A percentile compares a stretch with the other conserved stretches of the same genome.
Evolutionary conservation across 2,797 vertebrate species (phyloP).

Genomic region (Poecilia gillii): DNA sequence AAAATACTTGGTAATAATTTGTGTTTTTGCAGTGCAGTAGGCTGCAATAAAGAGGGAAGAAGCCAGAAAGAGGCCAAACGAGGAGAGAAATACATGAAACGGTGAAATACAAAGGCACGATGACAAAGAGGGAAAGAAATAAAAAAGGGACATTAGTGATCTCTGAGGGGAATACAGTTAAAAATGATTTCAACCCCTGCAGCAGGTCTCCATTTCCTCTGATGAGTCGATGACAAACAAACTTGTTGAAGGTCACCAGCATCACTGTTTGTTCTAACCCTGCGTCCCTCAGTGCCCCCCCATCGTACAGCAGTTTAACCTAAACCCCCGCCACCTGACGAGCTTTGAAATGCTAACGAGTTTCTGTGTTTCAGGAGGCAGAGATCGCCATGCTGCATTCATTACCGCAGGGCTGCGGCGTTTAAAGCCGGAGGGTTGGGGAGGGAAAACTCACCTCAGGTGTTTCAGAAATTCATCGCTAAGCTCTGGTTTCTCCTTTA

Average conservation of each 20-base stretch:
- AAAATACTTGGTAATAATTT: too few relatives aligned
- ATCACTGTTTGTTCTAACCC: slow-evolving; percentile 34
- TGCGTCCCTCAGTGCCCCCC: neutral
- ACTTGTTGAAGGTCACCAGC: slow-evolving; percentile 49
- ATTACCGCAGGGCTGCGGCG: slow-evolving; percentile 21
- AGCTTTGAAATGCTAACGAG: slow-evolving; percentile 58
- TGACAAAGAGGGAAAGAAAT: neutral
- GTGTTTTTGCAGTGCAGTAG: too few relatives aligned
- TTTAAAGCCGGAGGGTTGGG: slow-evolving; percentile 27
- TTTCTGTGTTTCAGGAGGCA: slow-evolving; percentile 11
- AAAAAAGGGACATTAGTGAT: neutral
- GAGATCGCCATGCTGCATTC: slow-evolving; percentile 10
- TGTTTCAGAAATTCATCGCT: neutral
- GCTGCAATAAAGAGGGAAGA: neutral
- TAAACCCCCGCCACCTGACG: slow-evolving; percentile 37
- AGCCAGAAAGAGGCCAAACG: neutral
- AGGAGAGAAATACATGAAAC: neutral
- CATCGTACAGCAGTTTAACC: slow-evolving; percentile 16
- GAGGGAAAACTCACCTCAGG: neutral
- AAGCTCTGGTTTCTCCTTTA: neutral
- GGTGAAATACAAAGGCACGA: neutral
- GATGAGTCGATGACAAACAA: slow-evolving; percentile 38
- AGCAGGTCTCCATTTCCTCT: slow-evolving; percentile 5
- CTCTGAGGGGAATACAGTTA: neutral
- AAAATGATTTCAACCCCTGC: neutral